A percentile compares a stretch with the other conserved stretches of the same genome.
Conservation (phyloP, 2,113 vertebrate species). For the Barbus barbus region DNA sequence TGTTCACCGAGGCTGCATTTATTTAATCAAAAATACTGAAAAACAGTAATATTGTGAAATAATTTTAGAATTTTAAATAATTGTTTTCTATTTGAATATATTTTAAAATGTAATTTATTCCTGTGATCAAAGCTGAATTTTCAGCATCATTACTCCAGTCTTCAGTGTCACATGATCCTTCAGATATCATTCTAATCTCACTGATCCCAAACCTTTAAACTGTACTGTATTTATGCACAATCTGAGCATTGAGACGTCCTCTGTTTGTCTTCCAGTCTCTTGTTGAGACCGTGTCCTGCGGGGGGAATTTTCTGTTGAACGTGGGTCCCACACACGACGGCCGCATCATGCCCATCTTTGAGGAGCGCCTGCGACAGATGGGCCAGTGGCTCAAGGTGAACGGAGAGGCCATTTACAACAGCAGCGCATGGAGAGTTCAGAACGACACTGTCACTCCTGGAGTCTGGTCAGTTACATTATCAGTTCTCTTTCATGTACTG, state of each 20-base stretch:
- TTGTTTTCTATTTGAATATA: too few species aligned
- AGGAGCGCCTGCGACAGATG: constrained; percentile 90
- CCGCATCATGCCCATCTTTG: constrained; percentile 82
- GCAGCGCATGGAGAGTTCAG: constrained; percentile 82
- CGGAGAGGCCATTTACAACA: constrained; percentile 86
- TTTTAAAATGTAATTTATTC: neutral
- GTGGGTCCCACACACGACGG: constrained; percentile 90
- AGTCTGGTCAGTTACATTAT: constrained; percentile 79
- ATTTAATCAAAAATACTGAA: neutral
- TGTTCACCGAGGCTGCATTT: neutral
- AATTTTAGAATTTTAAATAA: neutral
- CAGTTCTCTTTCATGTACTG: too few species aligned
- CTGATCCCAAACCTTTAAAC: too few species aligned
- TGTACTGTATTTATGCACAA: too few species aligned
- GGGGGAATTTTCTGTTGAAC: constrained; percentile 94
- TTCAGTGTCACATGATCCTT: neutral
- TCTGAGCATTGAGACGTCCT: neutral
- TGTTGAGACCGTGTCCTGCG: constrained; percentile 90
- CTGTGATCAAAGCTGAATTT: neutral
- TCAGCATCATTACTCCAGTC: neutral
- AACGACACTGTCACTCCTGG: constrained; percentile 79
- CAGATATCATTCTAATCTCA: neutral
- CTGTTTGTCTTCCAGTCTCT: constrained; percentile 67
- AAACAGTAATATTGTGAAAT: neutral
- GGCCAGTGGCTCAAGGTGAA: constrained; percentile 90